Base-by-base conservation (phyloP, 1,140 invertebrate genomes). In the Pomacea maculata region DNA sequence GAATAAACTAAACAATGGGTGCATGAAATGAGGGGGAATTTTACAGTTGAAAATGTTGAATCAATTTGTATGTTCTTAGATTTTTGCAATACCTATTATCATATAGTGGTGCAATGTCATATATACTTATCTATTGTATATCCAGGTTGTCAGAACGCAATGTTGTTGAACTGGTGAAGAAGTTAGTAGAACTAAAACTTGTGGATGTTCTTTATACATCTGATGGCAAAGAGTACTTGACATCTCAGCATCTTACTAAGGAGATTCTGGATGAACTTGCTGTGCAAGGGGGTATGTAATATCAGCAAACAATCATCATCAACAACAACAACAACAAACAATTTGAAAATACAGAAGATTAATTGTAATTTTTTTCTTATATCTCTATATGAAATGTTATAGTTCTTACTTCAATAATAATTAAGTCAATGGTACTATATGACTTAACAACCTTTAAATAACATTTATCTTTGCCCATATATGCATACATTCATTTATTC, bases 151-250 rank as follows among this genome's bases (percentile, higher is more conserved):
- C 98, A 2, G 98, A 99, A 89, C 93, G 97, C 84, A 99, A 99
- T 91, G 99, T 98, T 88, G 93, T 99, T 79, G 98, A 99, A 94
- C 96, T 99, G 84, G 95, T 99, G 19, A 95, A 94, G 73, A 97
- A 97, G 90, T 91, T 99, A 71, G 93, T 97, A 71, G 95, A 97
- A 87, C 92, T 95, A n/a, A 96, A 97, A 88, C 90, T 97, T 57
- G 91, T 99, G 15, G 96, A 99, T 89, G 95, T 99, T 10, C 95
- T 99, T 75, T 99, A 98, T 89, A 99, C 98, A 5, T 95, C 94
- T 86, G 97, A 99, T 94, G 98, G 98, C 9, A 99, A 99, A 92
- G 97, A 99, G 91, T 99, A 99, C 91, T 93, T 99, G 4, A 99
- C 98, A 9, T 95, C 95, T 11, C 94, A 97, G 82, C 96, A 99